Evolutionary conservation across 2,797 vertebrate species (phyloP).

Genomic region (Falco concolor): DNA sequence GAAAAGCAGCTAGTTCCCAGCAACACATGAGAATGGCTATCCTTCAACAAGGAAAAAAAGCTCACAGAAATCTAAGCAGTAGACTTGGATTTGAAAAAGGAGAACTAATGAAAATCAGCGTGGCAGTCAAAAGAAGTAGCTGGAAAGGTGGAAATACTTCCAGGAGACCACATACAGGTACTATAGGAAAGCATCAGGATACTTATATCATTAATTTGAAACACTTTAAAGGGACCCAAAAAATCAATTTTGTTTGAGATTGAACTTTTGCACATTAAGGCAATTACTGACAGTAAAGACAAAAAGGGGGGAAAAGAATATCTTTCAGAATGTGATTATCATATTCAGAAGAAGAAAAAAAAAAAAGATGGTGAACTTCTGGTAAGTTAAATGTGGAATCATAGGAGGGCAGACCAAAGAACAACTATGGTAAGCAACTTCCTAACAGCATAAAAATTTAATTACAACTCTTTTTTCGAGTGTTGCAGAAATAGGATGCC

Average conservation of each 20-base stretch:
- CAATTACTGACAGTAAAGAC: not conserved
- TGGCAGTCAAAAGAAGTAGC: not conserved
- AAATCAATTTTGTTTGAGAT: not conserved
- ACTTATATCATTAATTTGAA: not conserved
- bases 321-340: not conserved
- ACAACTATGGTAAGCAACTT: not conserved
- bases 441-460: not conserved
- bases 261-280: not conserved
- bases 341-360: not conserved
- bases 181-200: not conserved
- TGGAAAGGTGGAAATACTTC: not conserved
- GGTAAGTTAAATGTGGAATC: not conserved
- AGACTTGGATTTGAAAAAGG: not conserved
- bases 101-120: not conserved
- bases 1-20: not conserved
- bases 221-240: not conserved
- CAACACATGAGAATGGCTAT: accelerated
- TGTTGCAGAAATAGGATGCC: not conserved
- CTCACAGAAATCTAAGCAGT: not conserved
- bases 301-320: not conserved
- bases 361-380: not conserved
- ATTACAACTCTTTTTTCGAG: slow-evolving; percentile 1
- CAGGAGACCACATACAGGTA: not conserved
- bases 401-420: not conserved
- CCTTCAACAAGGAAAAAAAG: not conserved